Conservation (phyloP, 2,797 vertebrate species). For the Peromyscus melanophrys region DNA sequence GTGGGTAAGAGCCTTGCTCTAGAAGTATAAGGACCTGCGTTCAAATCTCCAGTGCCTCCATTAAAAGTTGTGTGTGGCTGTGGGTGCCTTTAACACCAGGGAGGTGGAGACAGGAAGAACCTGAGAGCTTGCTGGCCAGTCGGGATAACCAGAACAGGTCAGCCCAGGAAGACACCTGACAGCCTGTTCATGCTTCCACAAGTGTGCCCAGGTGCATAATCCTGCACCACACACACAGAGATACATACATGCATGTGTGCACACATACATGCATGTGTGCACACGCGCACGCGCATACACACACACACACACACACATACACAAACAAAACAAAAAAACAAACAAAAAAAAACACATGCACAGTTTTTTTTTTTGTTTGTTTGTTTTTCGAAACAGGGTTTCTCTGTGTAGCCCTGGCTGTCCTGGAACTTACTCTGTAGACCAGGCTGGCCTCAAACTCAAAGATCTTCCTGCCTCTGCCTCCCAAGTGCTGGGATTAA, state of each 20-base stretch:
- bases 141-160: neutral
- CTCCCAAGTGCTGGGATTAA: neutral
- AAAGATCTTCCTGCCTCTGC: neutral
- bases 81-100: neutral
- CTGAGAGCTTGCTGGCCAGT: neutral
- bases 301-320: neutral
- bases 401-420: neutral
- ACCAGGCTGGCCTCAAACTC: neutral
- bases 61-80: neutral
- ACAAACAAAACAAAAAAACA: too few species aligned
- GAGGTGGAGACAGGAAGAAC: neutral
- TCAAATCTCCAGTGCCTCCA: neutral
- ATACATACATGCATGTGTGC: neutral
- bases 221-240: rapidly evolving
- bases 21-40: neutral
- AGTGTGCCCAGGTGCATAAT: neutral
- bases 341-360: too few species aligned
- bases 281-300: too few species aligned
- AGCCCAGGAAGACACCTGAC: neutral
- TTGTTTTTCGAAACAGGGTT: neutral
- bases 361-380: neutral
- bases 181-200: neutral
- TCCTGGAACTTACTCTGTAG: neutral
- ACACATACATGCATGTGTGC: too few species aligned
- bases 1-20: neutral